phyloP scores from a whole-genome alignment of 2,888 invertebrate species.

The Caenorhabditis sp. region DNA sequence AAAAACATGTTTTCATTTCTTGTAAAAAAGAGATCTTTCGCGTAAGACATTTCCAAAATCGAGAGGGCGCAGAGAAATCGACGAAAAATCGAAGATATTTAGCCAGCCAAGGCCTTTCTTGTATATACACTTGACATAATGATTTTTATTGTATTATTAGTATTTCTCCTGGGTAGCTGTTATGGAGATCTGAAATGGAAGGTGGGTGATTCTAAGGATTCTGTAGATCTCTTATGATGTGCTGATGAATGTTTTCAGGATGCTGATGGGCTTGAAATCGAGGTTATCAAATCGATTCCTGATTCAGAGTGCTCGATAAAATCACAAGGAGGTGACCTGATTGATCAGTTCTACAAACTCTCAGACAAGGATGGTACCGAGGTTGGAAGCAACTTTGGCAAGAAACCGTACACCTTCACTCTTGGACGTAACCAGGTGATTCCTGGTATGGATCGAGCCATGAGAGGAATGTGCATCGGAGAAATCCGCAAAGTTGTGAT shows the following conservation, averaged over 20 bases:
- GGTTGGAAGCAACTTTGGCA: slow-evolving; percentile 65
- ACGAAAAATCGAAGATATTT: no score
- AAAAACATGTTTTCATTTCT: no score
- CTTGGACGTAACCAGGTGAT: slow-evolving; percentile 35
- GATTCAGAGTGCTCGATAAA: slow-evolving; percentile 21
- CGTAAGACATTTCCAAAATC: no score
- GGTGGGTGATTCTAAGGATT: neutral
- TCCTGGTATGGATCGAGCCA: slow-evolving; percentile 39
- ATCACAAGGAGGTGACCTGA: slow-evolving; percentile 38
- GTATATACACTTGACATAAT: no score
- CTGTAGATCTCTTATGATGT: neutral
- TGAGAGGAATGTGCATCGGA: slow-evolving; percentile 40
- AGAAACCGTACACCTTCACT: slow-evolving; percentile 59
- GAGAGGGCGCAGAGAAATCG: no score
- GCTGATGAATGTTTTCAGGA: slow-evolving; percentile 10
- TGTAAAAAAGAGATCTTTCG: no score
- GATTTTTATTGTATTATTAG: no score
- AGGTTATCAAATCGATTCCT: slow-evolving; percentile 18
- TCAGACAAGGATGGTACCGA: slow-evolving; percentile 61
- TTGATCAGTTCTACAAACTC: slow-evolving; percentile 64
- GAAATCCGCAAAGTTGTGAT: slow-evolving; percentile 38
- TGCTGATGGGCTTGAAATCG: slow-evolving; percentile 33
- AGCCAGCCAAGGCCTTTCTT: no score
- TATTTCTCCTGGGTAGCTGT: no score
- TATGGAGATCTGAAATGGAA: neutral